Evolutionary conservation across 2,113 vertebrate genomes (phyloP), one percentile per base, ranked within the genome.

Genomic region (Prunella fulvescens): DNA sequence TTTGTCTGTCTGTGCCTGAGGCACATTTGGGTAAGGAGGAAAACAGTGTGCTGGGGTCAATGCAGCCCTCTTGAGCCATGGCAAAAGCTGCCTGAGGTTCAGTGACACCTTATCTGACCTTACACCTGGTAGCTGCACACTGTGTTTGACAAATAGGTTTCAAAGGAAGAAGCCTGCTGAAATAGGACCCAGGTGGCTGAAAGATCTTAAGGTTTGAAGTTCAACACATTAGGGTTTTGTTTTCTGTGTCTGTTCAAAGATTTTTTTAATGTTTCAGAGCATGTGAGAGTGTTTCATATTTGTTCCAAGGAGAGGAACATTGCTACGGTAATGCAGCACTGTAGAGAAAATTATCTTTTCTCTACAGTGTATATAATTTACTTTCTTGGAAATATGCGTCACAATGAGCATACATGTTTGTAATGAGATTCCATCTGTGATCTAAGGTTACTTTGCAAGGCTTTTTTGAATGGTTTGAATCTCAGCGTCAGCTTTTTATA

Each of bases 401-500:
- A 67, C 31, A 31, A 24, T 67, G 15, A 79, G 20, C 13, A 37
- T 76, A 18, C 2, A 4, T 33, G 18, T 78, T 91, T 79, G 19
- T 61, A 5, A 39, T 24, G 12, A 76, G 53, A 79, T 54, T 79
- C 23, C 20, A 81, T 67, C 50, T 87, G 33, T 48, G 39, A 58
- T 54, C 19, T 45, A 47, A 77, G 24, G 44, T 72, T 92, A 26
- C 44, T 87, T 64, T 89, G 29, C 0, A 1, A 39, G 15, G 0
- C 10, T 89, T 95, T 95, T 66, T 61, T 78, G 7, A 47, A 7
- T 82, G 29, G 12, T 72, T 89, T 85, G 20, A 94, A 80, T 82
- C 53, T 66, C 33, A 17, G 16, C 60, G 42, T 71, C 70, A 76
- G 29, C 37, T 40, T 85, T 86, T 81, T n/a, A 26, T 37, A 67